Evolutionary conservation across 2,797 vertebrate species (phyloP).

Genomic region (Syngnathus acus): DNA sequence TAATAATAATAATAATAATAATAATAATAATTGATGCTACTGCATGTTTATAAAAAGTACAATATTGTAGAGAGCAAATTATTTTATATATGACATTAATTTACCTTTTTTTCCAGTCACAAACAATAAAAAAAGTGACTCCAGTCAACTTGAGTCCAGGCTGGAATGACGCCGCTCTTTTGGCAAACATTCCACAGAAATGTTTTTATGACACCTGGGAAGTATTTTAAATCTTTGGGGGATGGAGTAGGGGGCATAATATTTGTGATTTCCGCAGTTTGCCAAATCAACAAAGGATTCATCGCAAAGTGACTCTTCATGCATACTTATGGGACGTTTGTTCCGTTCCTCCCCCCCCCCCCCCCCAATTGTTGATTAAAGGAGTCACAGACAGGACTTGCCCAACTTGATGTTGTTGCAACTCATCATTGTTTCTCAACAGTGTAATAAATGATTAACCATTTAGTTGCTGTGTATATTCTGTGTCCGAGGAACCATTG

Average conservation of each 20-base stretch:
- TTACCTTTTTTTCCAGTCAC: no score
- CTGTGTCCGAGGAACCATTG: background rate
- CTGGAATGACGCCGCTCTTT: background rate
- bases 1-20: no score
- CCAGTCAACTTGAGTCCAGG: no score
- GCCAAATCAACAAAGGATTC: background rate
- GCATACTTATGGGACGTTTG: background rate
- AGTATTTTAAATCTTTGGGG: no score
- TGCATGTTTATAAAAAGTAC: no score
- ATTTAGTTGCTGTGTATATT: background rate
- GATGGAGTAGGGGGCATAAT: no score
- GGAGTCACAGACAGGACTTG: conserved; percentile 1
- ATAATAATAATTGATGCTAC: no score
- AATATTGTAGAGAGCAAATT: no score
- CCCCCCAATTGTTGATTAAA: conserved; percentile 1
- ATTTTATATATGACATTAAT: no score
- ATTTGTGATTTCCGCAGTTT: background rate
- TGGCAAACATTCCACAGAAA: background rate
- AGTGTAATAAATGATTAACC: background rate
- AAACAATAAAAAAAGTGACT: no score
- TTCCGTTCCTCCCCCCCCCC: background rate
- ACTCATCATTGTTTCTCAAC: background rate
- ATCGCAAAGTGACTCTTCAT: background rate
- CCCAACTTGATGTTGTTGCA: conserved; percentile 6
- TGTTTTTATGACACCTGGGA: no score